Evolutionary conservation across 2,797 vertebrate genomes (phyloP).

Genomic region (Mergus octosetaceus): DNA sequence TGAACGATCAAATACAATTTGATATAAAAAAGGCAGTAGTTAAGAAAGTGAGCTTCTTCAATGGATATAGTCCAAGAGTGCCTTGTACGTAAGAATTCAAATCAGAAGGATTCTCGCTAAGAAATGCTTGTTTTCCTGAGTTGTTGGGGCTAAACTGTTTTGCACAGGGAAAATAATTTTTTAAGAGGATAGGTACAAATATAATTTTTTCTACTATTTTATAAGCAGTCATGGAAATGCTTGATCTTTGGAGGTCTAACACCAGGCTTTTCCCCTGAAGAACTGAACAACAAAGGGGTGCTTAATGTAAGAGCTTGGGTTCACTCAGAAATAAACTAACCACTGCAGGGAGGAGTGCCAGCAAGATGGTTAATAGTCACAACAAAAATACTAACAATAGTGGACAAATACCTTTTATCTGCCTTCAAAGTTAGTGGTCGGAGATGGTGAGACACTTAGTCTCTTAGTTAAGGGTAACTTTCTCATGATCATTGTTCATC

Average conservation of each 20-base stretch:
- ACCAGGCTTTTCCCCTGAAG: background rate
- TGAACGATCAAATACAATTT: background rate
- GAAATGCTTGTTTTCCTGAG: background rate
- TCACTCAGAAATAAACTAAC: background rate
- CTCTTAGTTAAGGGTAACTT: background rate
- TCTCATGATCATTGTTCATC: background rate
- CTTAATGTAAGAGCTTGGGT: background rate
- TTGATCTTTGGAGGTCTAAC: background rate
- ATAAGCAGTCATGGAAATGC: background rate
- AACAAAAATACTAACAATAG: background rate
- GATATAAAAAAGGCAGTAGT: background rate
- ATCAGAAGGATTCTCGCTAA: background rate
- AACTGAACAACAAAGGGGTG: background rate
- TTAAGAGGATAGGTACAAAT: background rate
- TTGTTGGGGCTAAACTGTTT: background rate
- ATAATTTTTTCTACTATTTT: background rate
- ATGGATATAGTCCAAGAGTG: background rate
- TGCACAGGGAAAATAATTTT: background rate
- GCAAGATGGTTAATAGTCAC: background rate
- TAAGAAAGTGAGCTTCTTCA: background rate
- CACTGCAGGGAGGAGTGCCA: background rate
- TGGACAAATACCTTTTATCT: background rate
- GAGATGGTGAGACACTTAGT: background rate
- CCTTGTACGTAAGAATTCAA: background rate
- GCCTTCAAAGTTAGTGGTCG: background rate